Base-by-base conservation (phyloP, 1,140 invertebrate species). In the Delia radicum region DNA sequence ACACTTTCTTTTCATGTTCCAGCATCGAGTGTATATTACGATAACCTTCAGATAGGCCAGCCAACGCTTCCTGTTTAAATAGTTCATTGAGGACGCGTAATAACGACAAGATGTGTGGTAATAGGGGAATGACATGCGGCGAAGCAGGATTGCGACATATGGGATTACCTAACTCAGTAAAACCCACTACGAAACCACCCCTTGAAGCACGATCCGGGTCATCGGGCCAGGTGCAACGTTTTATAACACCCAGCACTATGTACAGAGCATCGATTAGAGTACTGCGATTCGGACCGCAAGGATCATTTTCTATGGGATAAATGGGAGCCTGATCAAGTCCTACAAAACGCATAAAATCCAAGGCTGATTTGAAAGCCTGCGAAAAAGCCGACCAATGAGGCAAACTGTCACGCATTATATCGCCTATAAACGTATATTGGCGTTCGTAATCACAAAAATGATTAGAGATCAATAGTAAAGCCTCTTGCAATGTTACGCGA, bases 371-470 rank as follows among this genome's bases (percentile, higher is more conserved):
- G 83, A 90, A 86, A 90, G 82, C 90, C 84, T 82, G 89, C 80
- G 87, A 88, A 33, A 94, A 89, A 15, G 87, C 81, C 3, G 91
- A 80, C 89, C 93, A 94, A 12, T 91, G 90, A 4, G 84, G 79
- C 12, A 89, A 88, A 1, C 90, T 90, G 48, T 91, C 91, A 13
- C 87, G 84, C 48, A 94, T 87, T 12, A 96, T 91, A 87, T 95
- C 93, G n/a, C 91, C 91, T 3, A 96, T 91, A 78, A 96, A 95
- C 24, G 89, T 87, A 26, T 92, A 92, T 83, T 97, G 95, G 3
- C 94, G 90, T 76, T 95, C 92, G 83, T 94, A 97, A 86, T 96
- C 93, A 82, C 94, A 92, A 81, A 95, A 95, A 81, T 96, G 93
- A 88, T 97, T 98, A 24, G 94, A 96, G 79, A 94, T 94, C 1